Evolutionary conservation across 2,797 vertebrate genomes (phyloP).

Genomic region (Anomalospiza imberbis): DNA sequence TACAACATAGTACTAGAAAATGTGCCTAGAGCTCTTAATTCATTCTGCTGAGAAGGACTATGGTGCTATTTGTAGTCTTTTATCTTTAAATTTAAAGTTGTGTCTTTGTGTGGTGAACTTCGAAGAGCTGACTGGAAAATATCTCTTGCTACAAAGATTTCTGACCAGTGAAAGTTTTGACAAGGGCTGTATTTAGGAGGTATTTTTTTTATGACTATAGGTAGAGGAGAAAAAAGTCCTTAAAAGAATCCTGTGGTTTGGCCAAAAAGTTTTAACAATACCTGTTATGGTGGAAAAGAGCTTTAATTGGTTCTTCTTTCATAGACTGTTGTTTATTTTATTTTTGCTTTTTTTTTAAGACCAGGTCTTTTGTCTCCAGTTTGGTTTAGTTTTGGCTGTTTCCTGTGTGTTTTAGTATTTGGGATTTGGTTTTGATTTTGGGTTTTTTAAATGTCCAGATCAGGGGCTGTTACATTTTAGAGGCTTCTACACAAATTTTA

Average conservation of each 20-base stretch:
- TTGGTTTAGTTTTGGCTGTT: not conserved
- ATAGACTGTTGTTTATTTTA: not conserved
- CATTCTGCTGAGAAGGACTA: not conserved
- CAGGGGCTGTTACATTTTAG: not conserved
- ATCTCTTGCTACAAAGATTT: not conserved
- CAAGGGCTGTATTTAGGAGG: not conserved
- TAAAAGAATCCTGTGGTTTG: not conserved
- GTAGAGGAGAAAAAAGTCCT: not conserved
- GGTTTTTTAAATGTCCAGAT: fast-evolving
- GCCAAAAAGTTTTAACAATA: not conserved
- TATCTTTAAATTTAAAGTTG: not conserved
- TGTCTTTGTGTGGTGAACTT: not conserved
- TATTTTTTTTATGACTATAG: not conserved
- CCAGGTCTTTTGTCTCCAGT: fast-evolving
- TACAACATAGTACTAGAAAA: not conserved
- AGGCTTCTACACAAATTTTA: not conserved
- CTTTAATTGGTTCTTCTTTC: not conserved
- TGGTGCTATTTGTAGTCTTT: not conserved
- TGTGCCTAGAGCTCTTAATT: not conserved
- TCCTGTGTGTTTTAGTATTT: fast-evolving
- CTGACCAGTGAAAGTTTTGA: not conserved
- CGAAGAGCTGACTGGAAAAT: not conserved
- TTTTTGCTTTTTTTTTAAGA: not conserved
- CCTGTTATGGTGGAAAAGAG: not conserved
- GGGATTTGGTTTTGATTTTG: not conserved